Evolutionary conservation across 2,888 invertebrate species (phyloP).

Genomic region (Sinopyrophorus schimmeli): DNA sequence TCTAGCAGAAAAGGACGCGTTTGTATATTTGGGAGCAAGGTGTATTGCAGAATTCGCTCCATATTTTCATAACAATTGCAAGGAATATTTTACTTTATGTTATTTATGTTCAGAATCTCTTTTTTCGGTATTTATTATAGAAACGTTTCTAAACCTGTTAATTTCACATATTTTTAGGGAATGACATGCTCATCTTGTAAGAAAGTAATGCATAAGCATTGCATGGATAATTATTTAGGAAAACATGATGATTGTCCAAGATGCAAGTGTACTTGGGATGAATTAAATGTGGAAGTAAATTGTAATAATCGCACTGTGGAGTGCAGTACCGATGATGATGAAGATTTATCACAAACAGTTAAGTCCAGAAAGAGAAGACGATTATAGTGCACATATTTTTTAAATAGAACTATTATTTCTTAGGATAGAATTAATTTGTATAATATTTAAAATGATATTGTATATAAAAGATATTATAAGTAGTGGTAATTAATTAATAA

Average conservation of each 20-base stretch:
- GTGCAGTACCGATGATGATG: too few species aligned
- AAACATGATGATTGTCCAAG: constrained; percentile 21
- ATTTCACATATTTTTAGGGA: constrained; percentile 15
- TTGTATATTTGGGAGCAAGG: constrained; percentile 46
- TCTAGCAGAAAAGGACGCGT: constrained; percentile 39
- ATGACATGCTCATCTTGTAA: constrained; percentile 13
- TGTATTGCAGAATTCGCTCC: constrained; percentile 46
- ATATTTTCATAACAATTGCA: constrained; percentile 42
- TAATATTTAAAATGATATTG: too few species aligned
- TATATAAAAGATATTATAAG: too few species aligned
- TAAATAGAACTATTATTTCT: too few species aligned
- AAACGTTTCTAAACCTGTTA: neutral
- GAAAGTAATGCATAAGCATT: constrained; percentile 15
- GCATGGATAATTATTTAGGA: constrained; percentile 20
- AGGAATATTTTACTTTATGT: constrained; percentile 41
- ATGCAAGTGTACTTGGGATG: constrained; percentile 16
- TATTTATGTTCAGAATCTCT: constrained; percentile 47
- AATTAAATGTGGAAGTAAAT: too few species aligned
- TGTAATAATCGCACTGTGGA: too few species aligned
- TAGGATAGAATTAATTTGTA: too few species aligned
- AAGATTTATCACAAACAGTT: too few species aligned
- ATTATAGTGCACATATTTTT: too few species aligned
- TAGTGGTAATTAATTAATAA: too few species aligned
- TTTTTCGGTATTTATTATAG: constrained; percentile 47
- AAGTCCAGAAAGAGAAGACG: too few species aligned